These are phyloP conservation scores for Antennarius striatus DNA, from an alignment of 2,113 vertebrate species.

Conservation along the genomic window DNA sequence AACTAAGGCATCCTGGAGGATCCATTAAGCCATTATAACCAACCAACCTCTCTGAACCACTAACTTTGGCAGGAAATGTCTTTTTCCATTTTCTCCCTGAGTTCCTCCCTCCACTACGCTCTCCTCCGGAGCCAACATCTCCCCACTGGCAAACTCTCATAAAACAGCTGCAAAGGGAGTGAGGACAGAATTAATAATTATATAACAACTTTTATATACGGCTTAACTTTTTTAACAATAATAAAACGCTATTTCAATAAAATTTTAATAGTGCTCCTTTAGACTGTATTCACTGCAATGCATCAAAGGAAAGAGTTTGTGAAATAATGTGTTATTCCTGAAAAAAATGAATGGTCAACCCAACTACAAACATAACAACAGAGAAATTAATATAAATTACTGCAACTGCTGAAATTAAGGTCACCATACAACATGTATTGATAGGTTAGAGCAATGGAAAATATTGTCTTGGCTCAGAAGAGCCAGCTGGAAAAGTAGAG, in stretches of 20 bases:
- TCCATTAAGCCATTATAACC: slow-evolving; percentile 77
- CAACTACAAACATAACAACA: slow-evolving; percentile 27
- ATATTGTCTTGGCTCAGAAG: slow-evolving; percentile 54
- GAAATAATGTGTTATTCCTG: too few species aligned
- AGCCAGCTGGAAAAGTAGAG: slow-evolving; percentile 63
- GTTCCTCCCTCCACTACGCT: slow-evolving; percentile 60
- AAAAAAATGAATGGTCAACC: too few species aligned
- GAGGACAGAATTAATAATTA: slow-evolving; percentile 23
- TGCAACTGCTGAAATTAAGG: slow-evolving; percentile 48
- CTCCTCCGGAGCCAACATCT: slow-evolving; percentile 54
- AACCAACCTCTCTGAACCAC: slow-evolving; percentile 75
- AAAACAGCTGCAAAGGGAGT: slow-evolving; percentile 46
- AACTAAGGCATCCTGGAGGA: slow-evolving; percentile 77
- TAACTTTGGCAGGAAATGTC: slow-evolving; percentile 77
- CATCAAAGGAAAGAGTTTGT: too few species aligned
- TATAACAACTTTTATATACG: too few species aligned
- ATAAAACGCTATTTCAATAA: background rate
- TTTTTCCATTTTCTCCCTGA: slow-evolving; percentile 77
- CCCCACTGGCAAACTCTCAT: slow-evolving; percentile 54
- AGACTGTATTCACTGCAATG: background rate
- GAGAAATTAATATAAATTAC: slow-evolving; percentile 21
- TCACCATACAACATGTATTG: slow-evolving; percentile 46
- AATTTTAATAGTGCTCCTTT: slow-evolving; percentile 6
- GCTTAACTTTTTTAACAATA: background rate
- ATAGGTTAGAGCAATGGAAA: slow-evolving; percentile 65